Evolutionary conservation across 2,888 invertebrate genomes (phyloP).

Genomic region (Neocrepidodera transversa): DNA sequence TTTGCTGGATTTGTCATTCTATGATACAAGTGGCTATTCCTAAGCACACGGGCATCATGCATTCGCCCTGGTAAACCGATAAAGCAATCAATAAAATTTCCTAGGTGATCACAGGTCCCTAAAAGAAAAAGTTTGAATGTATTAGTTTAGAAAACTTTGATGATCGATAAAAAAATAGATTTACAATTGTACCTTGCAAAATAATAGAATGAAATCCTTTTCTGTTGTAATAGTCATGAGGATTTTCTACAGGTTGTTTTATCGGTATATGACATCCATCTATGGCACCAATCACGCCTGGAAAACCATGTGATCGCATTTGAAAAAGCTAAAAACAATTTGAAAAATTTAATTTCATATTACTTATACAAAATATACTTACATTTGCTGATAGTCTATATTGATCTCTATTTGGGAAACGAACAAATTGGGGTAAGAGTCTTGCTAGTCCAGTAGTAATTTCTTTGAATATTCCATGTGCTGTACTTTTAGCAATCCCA

Average conservation of each 20-base stretch:
- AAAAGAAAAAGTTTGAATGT: too few species aligned
- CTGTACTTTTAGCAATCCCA: conserved; percentile 1
- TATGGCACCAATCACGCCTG: too few species aligned
- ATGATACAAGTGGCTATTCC: background rate
- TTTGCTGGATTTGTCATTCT: background rate
- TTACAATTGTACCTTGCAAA: conserved; percentile 22
- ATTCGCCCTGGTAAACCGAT: background rate
- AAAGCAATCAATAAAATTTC: too few species aligned
- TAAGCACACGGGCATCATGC: too few species aligned
- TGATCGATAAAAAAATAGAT: too few species aligned
- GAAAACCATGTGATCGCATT: too few species aligned
- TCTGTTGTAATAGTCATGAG: conserved; percentile 27
- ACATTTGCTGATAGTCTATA: background rate
- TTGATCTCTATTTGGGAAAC: background rate
- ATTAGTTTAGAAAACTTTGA: too few species aligned
- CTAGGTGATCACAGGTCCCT: too few species aligned
- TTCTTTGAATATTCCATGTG: conserved; percentile 1
- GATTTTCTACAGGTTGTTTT: too few species aligned
- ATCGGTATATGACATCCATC: too few species aligned
- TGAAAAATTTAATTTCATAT: too few species aligned
- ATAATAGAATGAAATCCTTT: conserved; percentile 29
- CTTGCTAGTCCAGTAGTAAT: background rate
- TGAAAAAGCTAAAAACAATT: too few species aligned
- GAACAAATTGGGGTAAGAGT: background rate
- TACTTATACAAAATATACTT: background rate